These are phyloP conservation scores for Ganaspis sp. DNA, from an alignment of 1,140 invertebrate species.

Conservation along the genomic window DNA sequence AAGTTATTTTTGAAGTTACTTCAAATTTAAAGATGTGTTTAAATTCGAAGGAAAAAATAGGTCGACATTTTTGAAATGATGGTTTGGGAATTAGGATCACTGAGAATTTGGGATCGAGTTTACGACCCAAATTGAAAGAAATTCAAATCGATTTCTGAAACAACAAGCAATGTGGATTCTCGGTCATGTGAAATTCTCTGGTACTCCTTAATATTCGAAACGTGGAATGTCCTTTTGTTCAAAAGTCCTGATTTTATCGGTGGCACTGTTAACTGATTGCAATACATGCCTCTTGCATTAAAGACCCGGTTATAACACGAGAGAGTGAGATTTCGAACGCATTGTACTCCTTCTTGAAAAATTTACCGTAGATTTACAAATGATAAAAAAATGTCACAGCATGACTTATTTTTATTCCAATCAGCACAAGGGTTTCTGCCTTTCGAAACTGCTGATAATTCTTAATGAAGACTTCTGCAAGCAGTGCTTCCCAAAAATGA, in stretches of 20 bases:
- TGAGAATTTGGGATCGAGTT: slow-evolving; percentile 42
- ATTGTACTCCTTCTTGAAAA: slow-evolving; percentile 9
- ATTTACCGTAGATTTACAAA: slow-evolving; percentile 10
- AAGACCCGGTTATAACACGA: slow-evolving; percentile 11
- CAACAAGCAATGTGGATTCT: background rate
- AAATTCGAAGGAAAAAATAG: too few species aligned
- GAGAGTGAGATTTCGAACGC: slow-evolving; percentile 19
- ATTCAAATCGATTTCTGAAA: slow-evolving; percentile 43
- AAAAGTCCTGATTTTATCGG: slow-evolving; percentile 45
- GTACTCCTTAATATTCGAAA: slow-evolving; percentile 41
- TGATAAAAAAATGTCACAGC: slow-evolving; percentile 27
- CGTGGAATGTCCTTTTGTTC: slow-evolving; percentile 45
- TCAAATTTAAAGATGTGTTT: too few species aligned
- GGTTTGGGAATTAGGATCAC: background rate
- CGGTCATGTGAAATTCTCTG: slow-evolving; percentile 24
- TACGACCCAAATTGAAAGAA: slow-evolving; percentile 43
- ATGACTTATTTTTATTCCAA: slow-evolving; percentile 3
- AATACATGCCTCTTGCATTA: slow-evolving; percentile 47
- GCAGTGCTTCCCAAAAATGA: too few species aligned
- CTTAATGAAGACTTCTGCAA: background rate
- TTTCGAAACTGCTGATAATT: background rate
- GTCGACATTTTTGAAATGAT: background rate
- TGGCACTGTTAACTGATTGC: slow-evolving; percentile 33
- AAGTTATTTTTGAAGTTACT: too few species aligned
- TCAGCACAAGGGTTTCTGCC: background rate